Conservation (phyloP, 2,113 vertebrate genomes). For the Poeciliopsis prolifica region DNA sequence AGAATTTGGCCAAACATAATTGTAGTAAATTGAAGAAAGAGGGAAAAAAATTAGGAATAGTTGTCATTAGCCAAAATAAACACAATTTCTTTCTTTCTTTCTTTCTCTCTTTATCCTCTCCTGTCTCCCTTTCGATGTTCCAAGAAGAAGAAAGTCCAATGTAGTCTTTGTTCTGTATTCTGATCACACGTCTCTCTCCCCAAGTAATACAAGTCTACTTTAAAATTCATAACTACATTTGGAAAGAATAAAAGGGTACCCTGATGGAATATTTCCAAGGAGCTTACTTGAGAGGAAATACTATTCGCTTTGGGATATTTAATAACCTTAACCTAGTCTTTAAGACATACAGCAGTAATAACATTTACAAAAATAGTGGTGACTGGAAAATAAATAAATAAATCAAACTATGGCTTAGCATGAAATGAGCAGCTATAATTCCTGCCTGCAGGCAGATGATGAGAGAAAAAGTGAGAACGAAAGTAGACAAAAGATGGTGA, state of each 20-base stretch:
- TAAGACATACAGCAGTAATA: slow-evolving; percentile 80
- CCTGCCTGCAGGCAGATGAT: slow-evolving; percentile 62
- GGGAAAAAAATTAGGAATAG: slow-evolving; percentile 6
- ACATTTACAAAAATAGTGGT: slow-evolving; percentile 64
- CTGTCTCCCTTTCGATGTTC: slow-evolving; percentile 59
- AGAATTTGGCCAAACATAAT: neutral
- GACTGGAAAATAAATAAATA: slow-evolving; percentile 48
- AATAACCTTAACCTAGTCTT: slow-evolving; percentile 83
- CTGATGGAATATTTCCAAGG: slow-evolving; percentile 85
- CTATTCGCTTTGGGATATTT: slow-evolving; percentile 85
- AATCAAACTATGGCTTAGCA: slow-evolving; percentile 70
- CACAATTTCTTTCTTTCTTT: slow-evolving; percentile 1
- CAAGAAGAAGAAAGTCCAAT: slow-evolving; percentile 80
- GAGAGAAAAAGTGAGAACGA: slow-evolving; percentile 32
- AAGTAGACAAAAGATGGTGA: slow-evolving; percentile 48
- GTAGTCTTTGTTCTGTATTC: slow-evolving; percentile 80
- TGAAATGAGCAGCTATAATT: slow-evolving; percentile 81
- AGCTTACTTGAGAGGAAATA: slow-evolving; percentile 85
- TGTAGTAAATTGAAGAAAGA: slow-evolving; percentile 8
- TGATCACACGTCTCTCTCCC: slow-evolving; percentile 78
- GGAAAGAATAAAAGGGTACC: slow-evolving; percentile 81
- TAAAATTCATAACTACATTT: slow-evolving; percentile 89
- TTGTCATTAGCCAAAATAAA: slow-evolving; percentile 40
- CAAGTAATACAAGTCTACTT: slow-evolving; percentile 84
- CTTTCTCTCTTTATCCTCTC: slow-evolving; percentile 17